Evolutionary conservation across 2,888 invertebrate species (phyloP).

Genomic region (Patella caerulea): DNA sequence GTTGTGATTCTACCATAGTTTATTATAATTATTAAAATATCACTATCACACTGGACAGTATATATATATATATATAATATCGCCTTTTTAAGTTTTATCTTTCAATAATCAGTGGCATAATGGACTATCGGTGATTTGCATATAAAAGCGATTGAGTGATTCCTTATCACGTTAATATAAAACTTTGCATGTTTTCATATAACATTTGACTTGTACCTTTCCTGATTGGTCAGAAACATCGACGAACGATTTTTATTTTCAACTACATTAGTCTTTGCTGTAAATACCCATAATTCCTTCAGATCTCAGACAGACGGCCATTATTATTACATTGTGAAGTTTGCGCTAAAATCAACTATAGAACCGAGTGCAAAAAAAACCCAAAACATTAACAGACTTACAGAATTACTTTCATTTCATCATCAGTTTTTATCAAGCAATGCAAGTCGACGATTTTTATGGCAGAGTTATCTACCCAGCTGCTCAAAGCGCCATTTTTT

Average conservation of each 20-base stretch:
- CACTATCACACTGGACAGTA: slow-evolving; percentile 17
- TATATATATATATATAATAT: slow-evolving; percentile 17
- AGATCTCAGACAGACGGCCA: slow-evolving; percentile 3
- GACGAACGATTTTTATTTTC: not conserved
- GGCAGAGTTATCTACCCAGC: not conserved
- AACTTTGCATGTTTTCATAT: no score
- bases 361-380: not conserved
- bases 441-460: slow-evolving; percentile 4
- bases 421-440: slow-evolving; percentile 1
- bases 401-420: not conserved
- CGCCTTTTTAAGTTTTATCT: slow-evolving; percentile 19
- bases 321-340: not conserved
- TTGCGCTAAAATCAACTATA: not conserved
- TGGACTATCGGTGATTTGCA: slow-evolving; percentile 1
- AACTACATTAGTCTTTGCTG: not conserved
- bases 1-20: slow-evolving; percentile 33
- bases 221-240: not conserved
- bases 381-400: not conserved
- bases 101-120: slow-evolving; percentile 1
- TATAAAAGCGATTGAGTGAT: slow-evolving; percentile 6
- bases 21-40: slow-evolving; percentile 24
- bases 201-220: no score
- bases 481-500: slow-evolving; percentile 3
- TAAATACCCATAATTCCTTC: slow-evolving; percentile 6
- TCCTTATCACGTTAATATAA: not conserved